Evolutionary conservation across 2,888 invertebrate species (phyloP), one percentile per base, ranked within the genome.

Genomic region (Dichetophora obliterata): DNA sequence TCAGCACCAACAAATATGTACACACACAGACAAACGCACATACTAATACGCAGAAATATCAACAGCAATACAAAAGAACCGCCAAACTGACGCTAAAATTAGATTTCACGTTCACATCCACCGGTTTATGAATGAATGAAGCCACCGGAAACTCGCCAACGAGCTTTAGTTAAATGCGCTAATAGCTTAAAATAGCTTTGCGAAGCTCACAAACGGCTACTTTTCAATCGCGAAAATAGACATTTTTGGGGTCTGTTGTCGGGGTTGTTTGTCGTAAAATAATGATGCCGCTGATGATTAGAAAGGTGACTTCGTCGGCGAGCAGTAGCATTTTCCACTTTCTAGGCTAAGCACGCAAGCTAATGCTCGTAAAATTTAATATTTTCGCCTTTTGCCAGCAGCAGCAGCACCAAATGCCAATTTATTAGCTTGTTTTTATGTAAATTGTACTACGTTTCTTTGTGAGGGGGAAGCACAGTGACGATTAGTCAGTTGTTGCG

Each of bases 351-450:
- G 79, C 79, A 79, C 79, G 79, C 79, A 79, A 74, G 43, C 43
- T 77, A 77, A 77, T 75, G 77, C 75, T 79, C 79, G 79, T 79
- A 79, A 79, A 79, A 79, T 79, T 79, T 79, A 79, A 79, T 79
- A 79, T 79, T 77, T 74, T 54, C 77, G 68, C 74, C 72, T 75
- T 79, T 65, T 50, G 48, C 43, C 24, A 27, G 9, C 24, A 37
- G n/a, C 2, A 34, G 19, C 71, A 37, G 6, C 71, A 37, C 1
- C 50, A 63, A 73, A 73, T 73, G 50, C 73, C 73, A 65, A 73
- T 73, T 73, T 73, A 73, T 73, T 73, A 65, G 57, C 48, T 22
- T 19, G 14, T 52, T 31, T 61, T 65, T 73, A 65, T 65, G 59
- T 22, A 61, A 48, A 72, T 70, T 52, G 27, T 16, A 43, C 19